A percentile compares a stretch with the other conserved stretches of the same genome.
Evolutionary conservation across 2,113 vertebrate species (phyloP).

Genomic region (Equus przewalskii): DNA sequence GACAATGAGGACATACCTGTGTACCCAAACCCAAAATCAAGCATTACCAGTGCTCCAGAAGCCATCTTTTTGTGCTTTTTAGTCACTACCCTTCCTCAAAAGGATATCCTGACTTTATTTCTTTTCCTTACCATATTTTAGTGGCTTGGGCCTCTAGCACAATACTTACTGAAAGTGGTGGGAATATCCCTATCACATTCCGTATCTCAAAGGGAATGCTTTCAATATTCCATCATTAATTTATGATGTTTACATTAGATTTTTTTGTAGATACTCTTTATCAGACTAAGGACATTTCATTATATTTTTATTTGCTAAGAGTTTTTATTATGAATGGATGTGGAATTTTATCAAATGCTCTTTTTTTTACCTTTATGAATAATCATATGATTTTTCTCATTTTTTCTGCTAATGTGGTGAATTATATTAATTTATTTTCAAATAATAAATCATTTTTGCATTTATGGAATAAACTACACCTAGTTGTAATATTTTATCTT

Average conservation of each 20-base stretch:
- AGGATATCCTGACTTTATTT: not conserved
- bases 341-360: not conserved
- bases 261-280: not conserved
- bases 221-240: not conserved
- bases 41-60: not conserved
- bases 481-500: not conserved
- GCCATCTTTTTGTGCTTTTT: not conserved
- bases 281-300: slow-evolving; percentile 19
- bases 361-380: slow-evolving; percentile 5
- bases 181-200: not conserved
- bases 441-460: slow-evolving; percentile 39
- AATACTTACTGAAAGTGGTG: not conserved
- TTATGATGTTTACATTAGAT: not conserved
- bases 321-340: not conserved
- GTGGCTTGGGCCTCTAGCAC: not conserved
- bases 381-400: slow-evolving; percentile 21
- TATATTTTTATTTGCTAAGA: slow-evolving; percentile 12
- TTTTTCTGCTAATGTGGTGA: not conserved
- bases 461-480: not conserved
- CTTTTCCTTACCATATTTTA: not conserved
- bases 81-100: not conserved
- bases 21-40: not conserved
- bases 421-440: slow-evolving; percentile 40
- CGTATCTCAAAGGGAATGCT: not conserved
- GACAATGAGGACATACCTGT: not conserved